Base-by-base conservation (phyloP, 53 echinoderm and acorn worm genomes). In the Paracentrotus lividus region DNA sequence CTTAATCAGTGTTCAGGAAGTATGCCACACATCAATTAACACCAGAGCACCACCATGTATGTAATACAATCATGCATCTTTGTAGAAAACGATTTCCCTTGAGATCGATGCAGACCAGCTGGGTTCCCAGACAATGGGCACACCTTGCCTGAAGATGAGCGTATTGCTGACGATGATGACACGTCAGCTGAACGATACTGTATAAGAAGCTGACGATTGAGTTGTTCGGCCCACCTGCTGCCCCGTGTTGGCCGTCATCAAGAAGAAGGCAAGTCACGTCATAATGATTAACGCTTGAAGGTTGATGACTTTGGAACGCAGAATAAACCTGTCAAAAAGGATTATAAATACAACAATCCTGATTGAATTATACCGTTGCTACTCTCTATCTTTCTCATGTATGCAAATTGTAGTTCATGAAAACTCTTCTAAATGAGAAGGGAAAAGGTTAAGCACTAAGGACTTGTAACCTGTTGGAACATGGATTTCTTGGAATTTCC, bases 321-420 rank as follows among this genome's bases (percentile, higher is more conserved):
- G 60, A 64, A 89, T 64, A 42, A 89, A 65, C 61, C 89, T 27
- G 12, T 72, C 52, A 72, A 90, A 51, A 53, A 69, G 16, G 53
- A 72, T 90, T 52, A 49, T 90, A n/a, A 90, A 90, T 90, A 34
- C 72, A 72, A 69, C 69, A 72, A 90, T 90, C 90, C 90, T 90
- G 90, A n/a, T 90, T 4, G 10, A 47, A 20, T n/a, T 81, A 81
- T 44, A n/a, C n/a, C 26, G 26, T 81, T 69, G 34, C 72, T 72
- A 0, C 16, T 36, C 72, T 72, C 36, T 72, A 14, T 67, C 59
- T 59, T 59, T 15, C 59, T 64, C 31, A 29, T 64, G n/a, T 29
- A 64, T 29, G 64, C 12, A 72, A 72, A 38, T 32, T 40, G 18
- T 40, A 72, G 1, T 36, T 16, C 16, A 26, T 8, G 40, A 18